Percentiles rank a stretch among this genome's conserved stretches.
These are phyloP conservation scores for Coleophora flavipennella DNA, from an alignment of 2,888 invertebrate species.

Conservation along the genomic window DNA sequence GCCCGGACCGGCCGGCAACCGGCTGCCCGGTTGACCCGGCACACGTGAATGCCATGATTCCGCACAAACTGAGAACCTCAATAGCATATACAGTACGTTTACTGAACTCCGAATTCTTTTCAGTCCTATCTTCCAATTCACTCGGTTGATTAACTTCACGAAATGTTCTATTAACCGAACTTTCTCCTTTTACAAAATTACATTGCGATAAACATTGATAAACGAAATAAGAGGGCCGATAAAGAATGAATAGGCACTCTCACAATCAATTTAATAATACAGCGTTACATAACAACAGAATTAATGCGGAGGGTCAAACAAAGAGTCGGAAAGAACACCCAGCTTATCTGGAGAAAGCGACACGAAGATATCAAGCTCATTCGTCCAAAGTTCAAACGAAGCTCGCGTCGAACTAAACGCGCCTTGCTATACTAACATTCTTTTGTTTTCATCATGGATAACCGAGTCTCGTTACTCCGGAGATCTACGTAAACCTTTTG, in stretches of 20 bases:
- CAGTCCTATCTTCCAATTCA: conserved; percentile 32
- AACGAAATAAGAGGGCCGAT: conserved; percentile 15
- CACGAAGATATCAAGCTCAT: conserved; percentile 12
- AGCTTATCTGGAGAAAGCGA: conserved; percentile 61
- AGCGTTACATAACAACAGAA: conserved; percentile 49
- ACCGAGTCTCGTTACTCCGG: conserved; percentile 41
- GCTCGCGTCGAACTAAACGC: neutral
- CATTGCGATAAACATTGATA: conserved; percentile 7
- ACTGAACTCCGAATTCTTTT: conserved; percentile 38
- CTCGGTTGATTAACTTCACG: conserved; percentile 21
- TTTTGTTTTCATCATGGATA: conserved; percentile 56
- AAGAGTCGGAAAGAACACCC: conserved; percentile 33
- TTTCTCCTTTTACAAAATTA: no score
- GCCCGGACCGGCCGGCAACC: conserved; percentile 19
- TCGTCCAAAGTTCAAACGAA: conserved; percentile 11
- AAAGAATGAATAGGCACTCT: conserved; percentile 39
- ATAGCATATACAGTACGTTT: conserved; percentile 40
- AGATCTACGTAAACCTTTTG: conserved; percentile 60
- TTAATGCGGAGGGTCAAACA: conserved; percentile 58
- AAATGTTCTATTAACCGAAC: no score
- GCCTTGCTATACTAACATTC: conserved; percentile 20
- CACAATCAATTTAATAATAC: conserved; percentile 57
- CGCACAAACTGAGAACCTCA: conserved; percentile 31
- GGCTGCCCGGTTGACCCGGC: conserved; percentile 29
- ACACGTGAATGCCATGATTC: conserved; percentile 33